These are phyloP conservation scores for Leuciscus idus DNA, from an alignment of 2,113 vertebrate genomes.

Conservation along the genomic window DNA sequence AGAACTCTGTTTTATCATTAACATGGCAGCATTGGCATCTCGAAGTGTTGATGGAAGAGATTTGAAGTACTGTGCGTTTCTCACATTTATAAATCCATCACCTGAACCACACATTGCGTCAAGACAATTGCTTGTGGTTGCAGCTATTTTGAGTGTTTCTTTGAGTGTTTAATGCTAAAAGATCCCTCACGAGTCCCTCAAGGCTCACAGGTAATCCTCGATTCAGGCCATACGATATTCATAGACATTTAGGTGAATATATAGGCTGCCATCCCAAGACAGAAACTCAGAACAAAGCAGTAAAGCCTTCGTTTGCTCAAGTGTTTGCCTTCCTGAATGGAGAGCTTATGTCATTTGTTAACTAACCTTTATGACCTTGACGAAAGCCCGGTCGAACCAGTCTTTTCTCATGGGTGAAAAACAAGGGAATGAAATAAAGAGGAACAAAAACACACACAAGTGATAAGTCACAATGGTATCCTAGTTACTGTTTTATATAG, in stretches of 20 bases:
- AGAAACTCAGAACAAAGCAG: neutral
- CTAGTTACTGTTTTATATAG: neutral
- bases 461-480: neutral
- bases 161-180: neutral
- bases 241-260: neutral
- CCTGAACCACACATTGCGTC: neutral
- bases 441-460: neutral
- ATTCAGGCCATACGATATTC: constrained; percentile 2
- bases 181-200: neutral
- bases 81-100: neutral
- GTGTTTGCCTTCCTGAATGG: neutral
- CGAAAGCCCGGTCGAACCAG: neutral
- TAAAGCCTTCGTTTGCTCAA: neutral
- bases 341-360: constrained; percentile 19
- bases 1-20: neutral
- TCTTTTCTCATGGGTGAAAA: constrained; percentile 3
- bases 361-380: neutral
- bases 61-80: neutral
- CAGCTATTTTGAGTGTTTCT: neutral
- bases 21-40: neutral
- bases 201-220: neutral
- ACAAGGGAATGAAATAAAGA: neutral
- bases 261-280: neutral
- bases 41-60: neutral
- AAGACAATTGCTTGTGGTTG: neutral